Percentiles rank a stretch among this genome's conserved stretches.
Conservation (phyloP, 2,888 invertebrate species). For the Yponomeuta cagnagella region DNA sequence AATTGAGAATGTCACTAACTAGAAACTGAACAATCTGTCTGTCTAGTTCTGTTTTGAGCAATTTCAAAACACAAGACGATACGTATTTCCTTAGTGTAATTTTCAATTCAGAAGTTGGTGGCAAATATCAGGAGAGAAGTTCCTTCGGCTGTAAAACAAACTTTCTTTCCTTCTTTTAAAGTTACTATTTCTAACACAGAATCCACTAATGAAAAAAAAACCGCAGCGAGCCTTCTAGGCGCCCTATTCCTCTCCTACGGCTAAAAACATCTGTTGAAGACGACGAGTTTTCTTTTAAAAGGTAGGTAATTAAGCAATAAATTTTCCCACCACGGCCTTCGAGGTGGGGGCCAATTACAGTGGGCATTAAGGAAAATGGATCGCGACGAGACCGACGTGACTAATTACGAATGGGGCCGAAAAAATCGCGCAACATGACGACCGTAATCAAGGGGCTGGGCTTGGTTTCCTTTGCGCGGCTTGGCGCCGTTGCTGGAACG, state of each 20-base stretch:
- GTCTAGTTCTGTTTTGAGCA: too few species aligned
- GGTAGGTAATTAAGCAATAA: slow-evolving; percentile 76
- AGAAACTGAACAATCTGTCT: too few species aligned
- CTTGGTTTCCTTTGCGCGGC: slow-evolving; percentile 36
- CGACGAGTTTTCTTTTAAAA: slow-evolving; percentile 61
- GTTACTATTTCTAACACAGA: too few species aligned
- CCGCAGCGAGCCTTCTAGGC: not conserved
- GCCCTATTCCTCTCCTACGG: slow-evolving; percentile 27
- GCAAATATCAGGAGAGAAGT: too few species aligned
- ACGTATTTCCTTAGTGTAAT: too few species aligned
- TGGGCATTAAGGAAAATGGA: slow-evolving; percentile 67
- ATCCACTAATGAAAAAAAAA: too few species aligned
- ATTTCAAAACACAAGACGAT: too few species aligned
- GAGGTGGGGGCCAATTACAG: slow-evolving; percentile 71
- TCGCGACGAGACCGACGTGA: slow-evolving; percentile 56
- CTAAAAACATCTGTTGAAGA: slow-evolving; percentile 72
- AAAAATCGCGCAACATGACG: slow-evolving; percentile 73
- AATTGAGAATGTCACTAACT: too few species aligned
- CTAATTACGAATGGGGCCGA: slow-evolving; percentile 71
- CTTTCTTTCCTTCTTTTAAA: too few species aligned
- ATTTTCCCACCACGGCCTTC: slow-evolving; percentile 59
- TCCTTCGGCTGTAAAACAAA: too few species aligned
- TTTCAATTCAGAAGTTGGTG: too few species aligned
- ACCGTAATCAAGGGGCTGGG: slow-evolving; percentile 74
- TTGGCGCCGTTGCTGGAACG: not conserved